A percentile compares a stretch with the other conserved stretches of the same genome.
Conservation (phyloP, 2,797 vertebrate genomes). For the Merluccius polli region DNA sequence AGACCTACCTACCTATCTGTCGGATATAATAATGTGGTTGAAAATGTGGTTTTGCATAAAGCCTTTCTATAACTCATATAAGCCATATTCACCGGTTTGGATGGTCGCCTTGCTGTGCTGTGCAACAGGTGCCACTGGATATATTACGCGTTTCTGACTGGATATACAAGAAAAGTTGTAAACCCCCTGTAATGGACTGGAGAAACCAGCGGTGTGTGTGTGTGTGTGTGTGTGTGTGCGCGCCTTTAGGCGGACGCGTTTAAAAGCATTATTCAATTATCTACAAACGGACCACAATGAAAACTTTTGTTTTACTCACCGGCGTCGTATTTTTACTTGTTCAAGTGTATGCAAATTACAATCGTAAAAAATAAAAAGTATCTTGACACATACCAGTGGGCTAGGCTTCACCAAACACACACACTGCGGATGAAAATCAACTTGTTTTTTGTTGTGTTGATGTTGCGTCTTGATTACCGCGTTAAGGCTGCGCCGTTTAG, state of each 20-base stretch:
- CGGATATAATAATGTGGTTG: not conserved
- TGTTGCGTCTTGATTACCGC: constrained; percentile 44
- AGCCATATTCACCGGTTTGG: not conserved
- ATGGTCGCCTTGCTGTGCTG: not conserved
- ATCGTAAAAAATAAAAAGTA: not conserved
- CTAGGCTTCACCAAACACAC: constrained; percentile 17
- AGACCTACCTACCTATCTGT: too few relatives aligned
- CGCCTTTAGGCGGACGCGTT: not conserved
- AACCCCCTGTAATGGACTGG: too few relatives aligned
- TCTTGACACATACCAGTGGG: constrained; percentile 4
- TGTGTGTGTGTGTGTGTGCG: not conserved
- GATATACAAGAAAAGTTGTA: not conserved
- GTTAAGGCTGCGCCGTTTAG: constrained; percentile 27
- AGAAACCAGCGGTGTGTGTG: not conserved
- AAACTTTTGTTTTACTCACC: constrained; percentile 64
- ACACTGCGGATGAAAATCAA: constrained; percentile 48
- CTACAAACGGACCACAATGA: constrained; percentile 16
- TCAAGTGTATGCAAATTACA: constrained; percentile 23
- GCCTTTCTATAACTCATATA: not conserved
- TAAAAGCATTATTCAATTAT: not conserved
- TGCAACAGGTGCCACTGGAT: not conserved
- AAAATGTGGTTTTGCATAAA: not conserved
- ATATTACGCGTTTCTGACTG: not conserved
- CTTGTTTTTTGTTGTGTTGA: too few relatives aligned
- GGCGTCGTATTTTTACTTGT: constrained; percentile 30